Percentiles rank a stretch among this genome's conserved stretches.
Conservation (phyloP, 2,113 vertebrate species). For the Rhineura floridana region DNA sequence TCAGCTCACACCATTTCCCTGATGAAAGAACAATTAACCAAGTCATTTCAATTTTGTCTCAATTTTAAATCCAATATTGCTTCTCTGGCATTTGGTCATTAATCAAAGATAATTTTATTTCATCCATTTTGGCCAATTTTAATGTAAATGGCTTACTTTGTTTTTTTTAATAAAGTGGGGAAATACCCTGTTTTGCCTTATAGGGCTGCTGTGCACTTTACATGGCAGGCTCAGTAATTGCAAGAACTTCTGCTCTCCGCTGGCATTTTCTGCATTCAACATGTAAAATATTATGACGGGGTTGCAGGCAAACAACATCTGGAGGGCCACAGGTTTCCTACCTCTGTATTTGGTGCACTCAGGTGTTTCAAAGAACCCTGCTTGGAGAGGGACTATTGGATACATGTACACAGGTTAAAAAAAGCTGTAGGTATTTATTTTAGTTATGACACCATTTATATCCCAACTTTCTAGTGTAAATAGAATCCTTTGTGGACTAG, state of each 20-base stretch:
- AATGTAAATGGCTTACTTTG: not conserved
- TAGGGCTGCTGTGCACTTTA: not conserved
- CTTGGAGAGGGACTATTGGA: not conserved
- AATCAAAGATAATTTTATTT: conserved; percentile 35
- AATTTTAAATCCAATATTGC: conserved; percentile 28
- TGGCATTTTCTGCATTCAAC: not conserved
- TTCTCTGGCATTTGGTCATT: conserved; percentile 7
- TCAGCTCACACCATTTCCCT: not conserved
- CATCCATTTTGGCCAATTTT: conserved; percentile 4
- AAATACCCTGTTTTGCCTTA: not conserved
- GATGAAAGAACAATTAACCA: not conserved
- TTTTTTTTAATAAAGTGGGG: not conserved
- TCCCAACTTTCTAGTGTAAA: no score
- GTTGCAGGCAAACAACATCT: no score
- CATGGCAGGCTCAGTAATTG: not conserved
- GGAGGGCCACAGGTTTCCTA: no score
- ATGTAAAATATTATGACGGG: not conserved
- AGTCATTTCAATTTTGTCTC: conserved; percentile 1
- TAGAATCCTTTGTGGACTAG: no score
- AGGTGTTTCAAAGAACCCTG: not conserved
- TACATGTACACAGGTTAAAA: not conserved
- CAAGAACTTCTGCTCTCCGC: not conserved
- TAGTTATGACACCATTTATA: no score
- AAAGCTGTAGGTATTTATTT: no score
- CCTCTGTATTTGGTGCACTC: no score